Base-by-base conservation (phyloP, 2,797 vertebrate species). In the Halcyon smyrnensis region DNA sequence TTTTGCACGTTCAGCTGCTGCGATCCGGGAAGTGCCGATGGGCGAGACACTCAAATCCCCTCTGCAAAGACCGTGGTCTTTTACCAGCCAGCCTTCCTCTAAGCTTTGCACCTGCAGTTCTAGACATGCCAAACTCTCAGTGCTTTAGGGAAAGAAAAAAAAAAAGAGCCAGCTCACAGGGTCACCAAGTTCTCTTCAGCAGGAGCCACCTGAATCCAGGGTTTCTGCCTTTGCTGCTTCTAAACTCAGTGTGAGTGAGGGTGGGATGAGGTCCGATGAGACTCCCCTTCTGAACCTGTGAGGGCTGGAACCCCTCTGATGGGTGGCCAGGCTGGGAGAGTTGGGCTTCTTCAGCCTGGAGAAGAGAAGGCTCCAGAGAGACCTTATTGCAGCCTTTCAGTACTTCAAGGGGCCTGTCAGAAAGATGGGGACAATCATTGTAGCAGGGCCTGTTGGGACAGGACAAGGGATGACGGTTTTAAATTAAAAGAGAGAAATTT, bases 1-100 rank as follows among this genome's bases (percentile, higher is more conserved):
- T 54, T 32, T 19, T 43, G 36, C 46, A 11, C 0, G 1, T 8
- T 39, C 57, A 36, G 80, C 67, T 71, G 64, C n/a, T 37, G 39
- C 2, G 1, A 12, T 71, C 46, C 1, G 2, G 34, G 54, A 80
- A 56, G 53, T 36, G 48, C 27, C 0, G 4, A 36, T 4, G 73
- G 78, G 48, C 9, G 39, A 24, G 60, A 15, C 12, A 5, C 13
- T 65, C 13, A 36, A 43, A 15, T n/a, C 46, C 25, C 8, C 30
- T 36, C 65, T 65, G 53, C 6, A 6, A 62, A 63, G 24, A 17
- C 15, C 2, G 0, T 2, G 76, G 32, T 6, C 53, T 50, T 36
- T 34, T 32, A 27, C 39, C 3, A 0, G 60, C 60, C 41, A 37
- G 23, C 10, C 17, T 45, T 36, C 39, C 71, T 15, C 45, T 34